phyloP scores from a whole-genome alignment of 1,140 invertebrate species.

The Oedothorax gibbosus region DNA sequence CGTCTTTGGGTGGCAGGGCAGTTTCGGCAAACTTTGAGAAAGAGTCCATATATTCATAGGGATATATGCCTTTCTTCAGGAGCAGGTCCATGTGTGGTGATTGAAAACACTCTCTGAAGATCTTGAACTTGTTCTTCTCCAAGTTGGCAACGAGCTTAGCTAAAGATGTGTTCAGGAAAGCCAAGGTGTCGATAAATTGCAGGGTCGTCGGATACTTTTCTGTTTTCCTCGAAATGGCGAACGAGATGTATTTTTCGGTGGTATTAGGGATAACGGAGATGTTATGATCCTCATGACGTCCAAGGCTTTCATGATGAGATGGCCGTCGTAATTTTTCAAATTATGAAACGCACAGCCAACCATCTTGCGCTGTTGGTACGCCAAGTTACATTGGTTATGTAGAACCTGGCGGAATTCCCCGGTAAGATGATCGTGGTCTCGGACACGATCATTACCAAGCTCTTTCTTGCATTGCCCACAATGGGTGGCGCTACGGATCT shows the following conservation, averaged over 20 bases:
- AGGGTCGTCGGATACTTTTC: neutral
- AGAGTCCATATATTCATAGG: constrained; percentile 25
- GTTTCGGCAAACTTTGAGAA: constrained; percentile 11
- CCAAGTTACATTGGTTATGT: constrained; percentile 36
- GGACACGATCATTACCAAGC: neutral
- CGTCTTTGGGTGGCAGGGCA: neutral
- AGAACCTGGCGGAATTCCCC: constrained; percentile 8
- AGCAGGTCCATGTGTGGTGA: neutral
- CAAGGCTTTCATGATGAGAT: constrained; percentile 1
- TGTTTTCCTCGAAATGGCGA: neutral
- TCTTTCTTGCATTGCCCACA: neutral
- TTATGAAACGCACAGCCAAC: constrained; percentile 33
- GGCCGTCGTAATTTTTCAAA: constrained; percentile 13
- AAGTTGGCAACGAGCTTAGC: constrained; percentile 11
- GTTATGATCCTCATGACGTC: neutral
- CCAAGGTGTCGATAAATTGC: constrained; percentile 17
- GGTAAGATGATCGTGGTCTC: constrained; percentile 34
- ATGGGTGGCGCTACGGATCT: too few relatives aligned
- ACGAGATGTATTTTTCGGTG: constrained; percentile 20
- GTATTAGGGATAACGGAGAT: neutral
- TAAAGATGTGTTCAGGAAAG: constrained; percentile 13
- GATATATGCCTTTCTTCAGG: constrained; percentile 6
- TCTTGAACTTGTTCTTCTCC: neutral
- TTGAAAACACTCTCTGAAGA: neutral
- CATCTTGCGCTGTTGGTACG: neutral